Percentiles rank a stretch among this genome's conserved stretches.
Evolutionary conservation across 2,888 invertebrate species (phyloP).

Genomic region (Anticlea derivata): DNA sequence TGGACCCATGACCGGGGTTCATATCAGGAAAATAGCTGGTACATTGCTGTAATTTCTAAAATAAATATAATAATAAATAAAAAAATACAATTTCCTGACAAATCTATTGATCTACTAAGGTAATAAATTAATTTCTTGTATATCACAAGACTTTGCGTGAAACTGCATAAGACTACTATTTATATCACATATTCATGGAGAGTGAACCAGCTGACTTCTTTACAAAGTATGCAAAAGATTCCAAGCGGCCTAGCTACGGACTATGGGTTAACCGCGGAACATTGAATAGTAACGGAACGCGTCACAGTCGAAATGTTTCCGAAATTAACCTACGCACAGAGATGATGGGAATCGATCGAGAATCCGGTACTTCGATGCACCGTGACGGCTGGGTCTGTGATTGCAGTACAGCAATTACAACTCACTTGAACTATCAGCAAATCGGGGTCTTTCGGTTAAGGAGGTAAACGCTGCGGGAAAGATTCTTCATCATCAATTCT

Average conservation of each 20-base stretch:
- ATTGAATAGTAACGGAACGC: constrained; percentile 49
- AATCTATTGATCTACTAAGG: no score
- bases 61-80: no score
- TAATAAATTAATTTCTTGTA: no score
- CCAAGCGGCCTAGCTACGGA: not conserved
- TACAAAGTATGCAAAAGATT: not conserved
- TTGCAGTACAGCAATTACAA: constrained; percentile 13
- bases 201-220: constrained; percentile 3
- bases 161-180: no score
- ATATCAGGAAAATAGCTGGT: constrained; percentile 26
- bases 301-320: constrained; percentile 39
- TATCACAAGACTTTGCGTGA: no score
- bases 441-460: constrained; percentile 11
- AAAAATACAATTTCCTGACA: no score
- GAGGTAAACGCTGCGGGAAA: no score
- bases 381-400: constrained; percentile 18
- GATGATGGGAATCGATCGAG: constrained; percentile 40
- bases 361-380: constrained; percentile 34
- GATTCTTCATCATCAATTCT: no score
- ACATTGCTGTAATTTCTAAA: no score
- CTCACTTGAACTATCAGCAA: constrained; percentile 14
- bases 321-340: constrained; percentile 36
- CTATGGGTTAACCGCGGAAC: constrained; percentile 17
- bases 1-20: constrained; percentile 46
- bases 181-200: no score